Base-by-base conservation (phyloP, 2,888 invertebrate species). In the Phanerotoma sp. region DNA sequence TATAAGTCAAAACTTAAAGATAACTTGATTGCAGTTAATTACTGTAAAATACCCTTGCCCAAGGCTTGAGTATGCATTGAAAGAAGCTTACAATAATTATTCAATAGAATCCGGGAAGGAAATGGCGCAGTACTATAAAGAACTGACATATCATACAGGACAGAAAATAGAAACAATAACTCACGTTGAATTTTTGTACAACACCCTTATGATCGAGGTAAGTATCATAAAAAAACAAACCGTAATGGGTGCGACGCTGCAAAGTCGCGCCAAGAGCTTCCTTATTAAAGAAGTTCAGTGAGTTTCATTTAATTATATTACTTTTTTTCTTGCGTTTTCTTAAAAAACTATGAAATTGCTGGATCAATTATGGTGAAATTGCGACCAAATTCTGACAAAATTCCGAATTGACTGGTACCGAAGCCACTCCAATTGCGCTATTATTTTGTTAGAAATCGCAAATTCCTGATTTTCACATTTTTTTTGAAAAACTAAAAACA, bases 131-230 rank as follows among this genome's bases (percentile, higher is more conserved):
- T 77, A 91, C 22, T 89, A 85, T 69, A 78, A 82, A 37, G 81
- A 85, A 63, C 73, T 92, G 37, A 82, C 83, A 1, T 68, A 79
- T 52, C 70, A 83, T 41, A 81, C 85, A 1, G 86, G 86, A 1
- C 65, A 81, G 71, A 75, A 77, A 56, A 79, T 86, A 11, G 74
- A 77, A 6, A 86, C 81, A 60, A 80, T 90, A 5, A 73, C 85
- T n/a, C 82, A 84, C 22, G 83, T 89, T 3, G 91, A 91, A 73
- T 82, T 82, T 46, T 74, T 92, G 9, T 91, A 86, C 69, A 87
- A 87, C 68, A 87, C 86, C 0, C 75, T 91, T 5, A 82, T 84
- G 69, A 83, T 88, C 10, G 84, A 87, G 75, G 78, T 77, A 60
- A 61, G 18, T 21, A 44, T n/a, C n/a, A n/a, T n/a, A n/a, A n/a